These are phyloP conservation scores for Cliona cf. orientalis DNA, from an alignment of 37 sponge, comb jelly and placozoan species.

Conservation along the genomic window DNA sequence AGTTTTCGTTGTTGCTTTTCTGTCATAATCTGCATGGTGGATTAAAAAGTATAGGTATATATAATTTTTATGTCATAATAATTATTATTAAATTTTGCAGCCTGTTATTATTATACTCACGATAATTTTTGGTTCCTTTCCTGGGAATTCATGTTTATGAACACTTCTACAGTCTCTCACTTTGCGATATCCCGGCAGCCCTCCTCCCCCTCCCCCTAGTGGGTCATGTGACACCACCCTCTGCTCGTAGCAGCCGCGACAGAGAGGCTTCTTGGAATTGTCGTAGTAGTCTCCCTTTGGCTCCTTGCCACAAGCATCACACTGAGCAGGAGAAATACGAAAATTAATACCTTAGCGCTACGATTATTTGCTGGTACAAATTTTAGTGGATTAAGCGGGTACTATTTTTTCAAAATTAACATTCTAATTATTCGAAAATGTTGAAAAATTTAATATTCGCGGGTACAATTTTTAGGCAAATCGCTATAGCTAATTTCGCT, in stretches of 20 bases:
- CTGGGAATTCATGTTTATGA: slow-evolving; percentile 61
- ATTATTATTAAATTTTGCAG: background rate
- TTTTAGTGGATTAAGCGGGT: no score
- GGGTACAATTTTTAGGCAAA: no score
- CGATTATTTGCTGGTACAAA: no score
- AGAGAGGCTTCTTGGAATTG: slow-evolving; percentile 8
- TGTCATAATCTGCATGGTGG: slow-evolving; percentile 42
- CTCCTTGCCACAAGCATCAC: slow-evolving; percentile 20
- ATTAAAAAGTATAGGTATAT: background rate
- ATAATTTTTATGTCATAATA: no score
- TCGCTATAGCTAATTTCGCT: no score
- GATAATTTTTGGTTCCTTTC: slow-evolving; percentile 32
- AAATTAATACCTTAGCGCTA: no score
- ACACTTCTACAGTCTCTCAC: slow-evolving; percentile 54
- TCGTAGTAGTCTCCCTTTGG: slow-evolving; percentile 67
- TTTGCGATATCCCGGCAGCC: slow-evolving; percentile 13
- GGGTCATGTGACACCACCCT: background rate
- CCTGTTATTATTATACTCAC: slow-evolving; percentile 11
- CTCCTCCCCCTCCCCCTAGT: no score
- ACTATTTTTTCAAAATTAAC: no score
- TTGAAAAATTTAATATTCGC: no score
- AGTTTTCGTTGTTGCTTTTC: slow-evolving; percentile 68
- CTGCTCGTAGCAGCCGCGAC: slow-evolving; percentile 33
- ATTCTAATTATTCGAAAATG: no score
- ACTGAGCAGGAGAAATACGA: slow-evolving; percentile 14